Base-by-base conservation (phyloP, 2,113 vertebrate species). In the Tragelaphus strepsiceros region DNA sequence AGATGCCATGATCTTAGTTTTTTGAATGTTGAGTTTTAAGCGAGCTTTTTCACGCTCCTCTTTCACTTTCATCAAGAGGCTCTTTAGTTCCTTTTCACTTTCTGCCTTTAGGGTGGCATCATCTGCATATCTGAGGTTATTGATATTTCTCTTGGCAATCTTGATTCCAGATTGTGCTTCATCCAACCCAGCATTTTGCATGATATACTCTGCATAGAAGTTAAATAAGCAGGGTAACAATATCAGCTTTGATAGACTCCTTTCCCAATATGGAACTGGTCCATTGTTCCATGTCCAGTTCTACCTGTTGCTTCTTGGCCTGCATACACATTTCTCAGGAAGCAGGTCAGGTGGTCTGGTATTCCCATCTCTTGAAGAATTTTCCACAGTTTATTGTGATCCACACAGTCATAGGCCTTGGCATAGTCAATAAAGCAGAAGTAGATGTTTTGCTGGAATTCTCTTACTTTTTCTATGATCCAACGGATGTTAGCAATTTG, bases 151-250 rank as follows among this genome's bases (percentile, higher is more conserved):
- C 67, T n/a, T 0, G 0, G 67, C 67, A 71, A 71, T 71, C 67
- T 39, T 71, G 19, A 71, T 71, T 71, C 67, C 5, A 71, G n/a
- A 12, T 22, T 71, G n/a, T 39, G n/a, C 19, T 71, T 71, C 10
- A 22, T 71, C 19, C 67, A 71, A 6, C 39, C 67, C 1, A 0
- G 19, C 5, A 0, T 71, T 71, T 22, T 22, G n/a, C 11, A 71
- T 39, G n/a, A 71, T 12, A 22, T 22, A 71, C 19, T 71, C 67
- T 71, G 10, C 10, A 71, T 11, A 22, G 67, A 39, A 71, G 19
- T 71, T 71, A 71, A 71, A 71, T 71, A 71, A 22, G 19, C 10
- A 39, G n/a, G 19, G n/a, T 22, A 39, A 71, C n/a, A 13, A 39
- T 71, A 39, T 22, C 67, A 22, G n/a, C n/a, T 11, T 71, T 39